Percentiles rank a stretch among this genome's conserved stretches.
phyloP scores from a whole-genome alignment of 2,888 invertebrate species.

The Pachliopta kotzebuea region DNA sequence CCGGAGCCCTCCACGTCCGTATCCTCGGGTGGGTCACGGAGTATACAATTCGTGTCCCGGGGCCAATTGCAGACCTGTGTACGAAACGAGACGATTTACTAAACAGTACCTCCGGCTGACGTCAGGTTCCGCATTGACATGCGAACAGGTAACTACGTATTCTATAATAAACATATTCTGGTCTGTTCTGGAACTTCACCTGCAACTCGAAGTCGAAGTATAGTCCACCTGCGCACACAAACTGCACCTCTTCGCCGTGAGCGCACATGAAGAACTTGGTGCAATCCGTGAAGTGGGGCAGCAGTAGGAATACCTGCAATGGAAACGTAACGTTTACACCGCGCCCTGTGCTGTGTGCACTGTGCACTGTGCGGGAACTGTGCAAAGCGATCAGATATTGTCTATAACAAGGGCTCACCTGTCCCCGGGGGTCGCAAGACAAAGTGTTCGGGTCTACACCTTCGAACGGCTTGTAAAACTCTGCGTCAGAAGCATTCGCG shows the following conservation, averaged over 20 bases:
- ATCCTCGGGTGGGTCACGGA: conserved; percentile 39
- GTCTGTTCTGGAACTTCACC: no score
- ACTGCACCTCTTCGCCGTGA: conserved; percentile 57
- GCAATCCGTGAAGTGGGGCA: conserved; percentile 61
- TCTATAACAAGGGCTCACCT: conserved; percentile 40
- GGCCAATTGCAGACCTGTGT: conserved; percentile 54
- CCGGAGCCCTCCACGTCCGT: conserved; percentile 43
- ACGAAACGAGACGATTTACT: neutral
- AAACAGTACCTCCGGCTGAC: no score
- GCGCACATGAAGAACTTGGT: conserved; percentile 59
- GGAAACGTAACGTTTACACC: no score
- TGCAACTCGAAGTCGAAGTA: conserved; percentile 61
- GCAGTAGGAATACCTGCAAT: conserved; percentile 53
- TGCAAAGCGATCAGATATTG: neutral
- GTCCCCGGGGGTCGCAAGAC: conserved; percentile 59
- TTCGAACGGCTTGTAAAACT: conserved; percentile 32
- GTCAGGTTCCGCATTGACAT: no score
- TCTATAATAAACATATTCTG: no score
- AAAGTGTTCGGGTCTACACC: conserved; percentile 60
- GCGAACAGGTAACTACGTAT: no score
- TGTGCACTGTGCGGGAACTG: neutral
- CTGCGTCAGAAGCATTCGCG: neutral
- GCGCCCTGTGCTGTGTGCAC: no score
- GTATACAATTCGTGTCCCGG: conserved; percentile 42
- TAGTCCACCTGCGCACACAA: conserved; percentile 41